Base-by-base conservation (phyloP, 2,888 invertebrate species). In the Schizaphis graminum region DNA sequence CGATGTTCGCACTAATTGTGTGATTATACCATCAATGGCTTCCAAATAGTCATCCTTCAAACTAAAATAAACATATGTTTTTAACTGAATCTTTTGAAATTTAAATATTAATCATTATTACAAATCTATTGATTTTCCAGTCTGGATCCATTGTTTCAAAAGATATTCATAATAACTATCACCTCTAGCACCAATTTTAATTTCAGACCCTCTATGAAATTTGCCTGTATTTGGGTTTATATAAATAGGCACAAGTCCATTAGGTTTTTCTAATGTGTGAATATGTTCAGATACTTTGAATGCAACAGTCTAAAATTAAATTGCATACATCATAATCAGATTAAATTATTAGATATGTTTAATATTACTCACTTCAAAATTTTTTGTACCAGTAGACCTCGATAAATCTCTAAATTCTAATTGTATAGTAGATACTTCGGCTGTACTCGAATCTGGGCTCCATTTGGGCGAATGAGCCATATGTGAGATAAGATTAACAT, bases 131-230 rank as follows among this genome's bases (percentile, higher is more conserved):
- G 97, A 97, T 96, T 98, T 98, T 41, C 99, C 99, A 8, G 99
- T 99, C 96, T 99, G 99, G 93, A 99, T 96, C 99, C 99, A 99
- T 96, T 99, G 99, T 95, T 99, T 99, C 8, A 99, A 96, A 95
- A 99, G 96, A 96, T 99, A 99, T 96, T 99, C 99, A 96, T 99
- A 99, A 96, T 99, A 99, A 95, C 99, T 99, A 96, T 99, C 99
- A 0, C 99, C 99, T 84, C 99, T 96, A 0, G 99, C 99, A 0
- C 99, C 99, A 28, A 99, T 96, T 0, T 99, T 99, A 94, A 99
- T 98, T 2, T 99, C 98, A 0, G 98, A 97, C 95, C 98, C 97
- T n/a, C 97, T 97, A 89, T 98, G 96, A 96, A 99, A 99, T 84
- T 97, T 97, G 0, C 99, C 99, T 0, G 98, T 98, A 95, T 98